Evolutionary conservation across 2,888 invertebrate genomes (phyloP), one percentile per base, ranked within the genome.

Genomic region (Sussaba pulchella): DNA sequence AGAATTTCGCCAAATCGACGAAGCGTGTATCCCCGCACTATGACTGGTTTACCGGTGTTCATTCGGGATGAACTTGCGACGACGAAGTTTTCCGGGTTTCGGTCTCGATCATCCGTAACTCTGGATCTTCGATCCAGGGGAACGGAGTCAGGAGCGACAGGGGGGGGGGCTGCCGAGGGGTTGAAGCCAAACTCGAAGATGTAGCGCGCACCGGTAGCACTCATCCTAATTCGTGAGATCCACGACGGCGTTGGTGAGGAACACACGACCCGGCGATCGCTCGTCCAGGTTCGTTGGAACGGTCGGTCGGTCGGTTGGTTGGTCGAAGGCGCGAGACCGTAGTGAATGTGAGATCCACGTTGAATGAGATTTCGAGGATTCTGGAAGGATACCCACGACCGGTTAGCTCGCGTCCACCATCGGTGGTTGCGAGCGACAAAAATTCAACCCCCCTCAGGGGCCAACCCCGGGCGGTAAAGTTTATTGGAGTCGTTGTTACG

Each of bases 201-300:
- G n/a, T 36, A 19, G 14, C 52, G 52, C 2, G 14, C 26, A 52
- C 59, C 41, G 41, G 70, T 24, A 69, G 76, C 80, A 76, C 80
- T 72, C 80, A 67, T 81, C 72, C 76, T 81, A 76, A 81, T 81
- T 81, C 80, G 76, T 36, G 43, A 71, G 41, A 61, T 70, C 61
- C 63, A 52, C 21, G 26, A 47, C 14, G 76, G 52, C 4, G n/a
- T n/a, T n/a, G n/a, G n/a, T 24, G 24, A 61, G 71, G 17, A 61
- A 36, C 52, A 70, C 64, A 36, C 63, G 50, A 72, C 17, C 2
- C 2, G 31, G 36, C 54, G 57, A 74, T 80, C 66, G 41, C 45
- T 72, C 26, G 54, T 31, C 31, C 14, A n/a, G 73, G 43, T 50
- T 54, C 24, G 63, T 1, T 57, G 57, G 21, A 39, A 61, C n/a